These are phyloP conservation scores for Amblyopsis hoosieri DNA, from an alignment of 2,797 vertebrate genomes.

Conservation along the genomic window DNA sequence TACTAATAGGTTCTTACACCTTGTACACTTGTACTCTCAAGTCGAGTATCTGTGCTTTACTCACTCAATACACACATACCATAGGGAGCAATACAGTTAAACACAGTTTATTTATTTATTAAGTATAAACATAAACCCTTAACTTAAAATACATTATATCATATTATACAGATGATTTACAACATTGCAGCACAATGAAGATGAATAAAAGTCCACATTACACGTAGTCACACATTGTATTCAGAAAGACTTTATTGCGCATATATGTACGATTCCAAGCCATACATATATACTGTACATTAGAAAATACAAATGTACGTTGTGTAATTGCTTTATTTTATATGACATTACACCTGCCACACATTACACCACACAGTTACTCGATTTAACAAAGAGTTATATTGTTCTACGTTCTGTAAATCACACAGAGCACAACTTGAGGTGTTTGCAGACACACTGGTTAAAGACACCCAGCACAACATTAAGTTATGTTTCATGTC, in stretches of 20 bases:
- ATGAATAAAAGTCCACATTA: slow-evolving; percentile 74
- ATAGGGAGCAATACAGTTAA: slow-evolving; percentile 9
- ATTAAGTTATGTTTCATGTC: slow-evolving; percentile 32
- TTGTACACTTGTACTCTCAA: no score
- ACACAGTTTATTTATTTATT: slow-evolving; percentile 59
- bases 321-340: slow-evolving; percentile 44
- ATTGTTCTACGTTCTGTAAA: slow-evolving; percentile 33
- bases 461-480: slow-evolving; percentile 32
- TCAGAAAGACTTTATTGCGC: slow-evolving; percentile 72
- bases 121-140: slow-evolving; percentile 70
- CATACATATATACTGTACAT: slow-evolving; percentile 56
- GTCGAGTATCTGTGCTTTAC: no score
- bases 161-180: slow-evolving; percentile 67
- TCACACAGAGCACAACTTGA: slow-evolving; percentile 61
- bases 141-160: slow-evolving; percentile 57
- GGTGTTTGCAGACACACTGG: not conserved
- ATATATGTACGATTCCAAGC: slow-evolving; percentile 56
- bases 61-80: not conserved
- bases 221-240: slow-evolving; percentile 60
- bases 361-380: slow-evolving; percentile 54
- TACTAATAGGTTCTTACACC: no score
- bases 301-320: slow-evolving; percentile 37
- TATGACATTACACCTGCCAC: slow-evolving; percentile 46
- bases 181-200: slow-evolving; percentile 62
- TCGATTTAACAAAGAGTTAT: slow-evolving; percentile 32